phyloP scores from a whole-genome alignment of 1,140 invertebrate genomes.

The Neodiprion fabricii region DNA sequence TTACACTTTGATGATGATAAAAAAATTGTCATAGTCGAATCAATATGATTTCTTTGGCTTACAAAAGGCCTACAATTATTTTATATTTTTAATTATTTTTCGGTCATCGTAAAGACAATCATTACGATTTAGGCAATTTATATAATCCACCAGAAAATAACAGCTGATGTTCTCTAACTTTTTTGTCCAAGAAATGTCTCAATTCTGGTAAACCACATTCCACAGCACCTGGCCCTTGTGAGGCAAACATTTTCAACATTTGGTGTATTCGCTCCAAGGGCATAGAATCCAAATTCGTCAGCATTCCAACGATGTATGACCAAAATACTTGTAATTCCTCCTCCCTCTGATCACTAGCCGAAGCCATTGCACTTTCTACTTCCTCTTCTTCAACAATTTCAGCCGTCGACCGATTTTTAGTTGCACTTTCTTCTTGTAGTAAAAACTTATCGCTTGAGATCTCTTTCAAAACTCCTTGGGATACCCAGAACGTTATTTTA shows the following conservation, averaged over 20 bases:
- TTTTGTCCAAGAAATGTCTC: constrained; percentile 88
- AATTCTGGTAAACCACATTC: constrained; percentile 90
- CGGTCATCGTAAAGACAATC: too few relatives aligned
- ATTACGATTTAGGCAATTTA: constrained; percentile 76
- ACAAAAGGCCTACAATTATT: too few relatives aligned
- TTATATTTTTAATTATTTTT: too few relatives aligned
- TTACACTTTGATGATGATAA: too few relatives aligned
- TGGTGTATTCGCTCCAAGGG: constrained; percentile 94
- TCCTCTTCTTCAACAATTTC: constrained; percentile 90
- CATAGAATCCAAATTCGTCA: constrained; percentile 93
- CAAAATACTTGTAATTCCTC: constrained; percentile 95
- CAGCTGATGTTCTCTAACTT: constrained; percentile 89
- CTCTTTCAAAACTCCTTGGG: constrained; percentile 83
- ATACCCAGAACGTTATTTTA: constrained; percentile 92
- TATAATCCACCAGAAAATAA: constrained; percentile 87
- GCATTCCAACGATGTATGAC: constrained; percentile 96
- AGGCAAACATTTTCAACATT: constrained; percentile 96
- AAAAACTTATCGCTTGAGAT: constrained; percentile 76
- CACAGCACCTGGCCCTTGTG: constrained; percentile 81
- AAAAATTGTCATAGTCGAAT: too few relatives aligned
- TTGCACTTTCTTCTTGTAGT: constrained; percentile 76
- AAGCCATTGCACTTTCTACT: constrained; percentile 90
- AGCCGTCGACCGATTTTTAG: constrained; percentile 58
- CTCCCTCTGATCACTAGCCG: constrained; percentile 90
- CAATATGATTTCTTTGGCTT: too few relatives aligned